Conservation (phyloP, 2,888 invertebrate genomes). For the Acrobasis suavella region DNA sequence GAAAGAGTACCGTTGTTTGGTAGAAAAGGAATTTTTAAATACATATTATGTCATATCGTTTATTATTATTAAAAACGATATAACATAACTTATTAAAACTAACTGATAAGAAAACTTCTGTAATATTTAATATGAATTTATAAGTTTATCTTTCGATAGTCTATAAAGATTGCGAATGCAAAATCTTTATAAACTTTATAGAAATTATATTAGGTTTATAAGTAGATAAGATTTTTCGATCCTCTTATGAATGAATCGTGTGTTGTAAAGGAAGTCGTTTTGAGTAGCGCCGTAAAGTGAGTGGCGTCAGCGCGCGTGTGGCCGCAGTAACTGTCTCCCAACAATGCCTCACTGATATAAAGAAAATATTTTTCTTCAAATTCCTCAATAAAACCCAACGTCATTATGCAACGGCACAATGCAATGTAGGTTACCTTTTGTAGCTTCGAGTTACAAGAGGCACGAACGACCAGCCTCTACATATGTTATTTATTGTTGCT, state of each 20-base stretch:
- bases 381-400: conserved; percentile 70
- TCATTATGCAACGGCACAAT: conserved; percentile 65
- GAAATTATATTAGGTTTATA: too few species aligned
- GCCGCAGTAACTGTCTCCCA: conserved; percentile 71
- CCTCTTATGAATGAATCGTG: conserved; percentile 40
- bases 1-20: too few species aligned
- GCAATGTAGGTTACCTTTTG: conserved; percentile 53
- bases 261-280: conserved; percentile 48
- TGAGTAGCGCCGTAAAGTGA: conserved; percentile 57
- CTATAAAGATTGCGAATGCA: too few species aligned
- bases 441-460: conserved; percentile 40
- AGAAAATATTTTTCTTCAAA: conserved; percentile 81
- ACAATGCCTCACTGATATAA: conserved; percentile 80
- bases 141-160: too few species aligned
- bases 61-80: too few species aligned
- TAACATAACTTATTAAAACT: too few species aligned
- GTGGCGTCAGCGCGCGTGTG: conserved; percentile 69
- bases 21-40: too few species aligned
- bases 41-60: too few species aligned
- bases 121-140: too few species aligned
- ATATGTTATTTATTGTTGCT: conserved; percentile 18
- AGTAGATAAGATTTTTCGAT: too few species aligned
- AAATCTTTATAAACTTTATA: too few species aligned
- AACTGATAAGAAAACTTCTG: too few species aligned
- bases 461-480: conserved; percentile 9